Conservation (phyloP, 2,888 invertebrate species). For the Meganola albula region DNA sequence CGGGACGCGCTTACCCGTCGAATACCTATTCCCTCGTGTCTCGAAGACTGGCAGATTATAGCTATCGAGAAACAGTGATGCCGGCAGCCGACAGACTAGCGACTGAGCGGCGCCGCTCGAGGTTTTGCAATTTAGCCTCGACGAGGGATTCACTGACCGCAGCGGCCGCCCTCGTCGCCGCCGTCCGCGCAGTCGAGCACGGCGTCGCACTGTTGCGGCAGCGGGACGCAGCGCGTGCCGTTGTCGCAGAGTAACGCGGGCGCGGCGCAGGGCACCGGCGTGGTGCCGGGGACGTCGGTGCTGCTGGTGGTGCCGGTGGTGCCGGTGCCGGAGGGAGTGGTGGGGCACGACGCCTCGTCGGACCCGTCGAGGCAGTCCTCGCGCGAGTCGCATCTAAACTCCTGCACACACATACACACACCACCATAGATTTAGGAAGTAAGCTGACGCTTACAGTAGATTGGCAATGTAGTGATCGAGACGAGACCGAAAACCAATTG, state of each 20-base stretch:
- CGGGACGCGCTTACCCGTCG: too few species aligned
- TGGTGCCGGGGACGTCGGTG: conserved; percentile 14
- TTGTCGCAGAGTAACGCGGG: conserved; percentile 83
- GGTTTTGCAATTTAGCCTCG: too few species aligned
- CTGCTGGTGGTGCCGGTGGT: conserved; percentile 13
- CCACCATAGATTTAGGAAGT: too few species aligned
- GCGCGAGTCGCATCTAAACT: conserved; percentile 81
- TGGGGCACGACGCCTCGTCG: conserved; percentile 82
- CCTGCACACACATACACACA: conserved; percentile 37
- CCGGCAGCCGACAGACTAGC: background rate
- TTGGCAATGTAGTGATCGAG: too few species aligned
- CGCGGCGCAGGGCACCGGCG: conserved; percentile 47
- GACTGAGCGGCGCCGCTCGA: too few species aligned
- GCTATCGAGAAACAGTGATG: background rate
- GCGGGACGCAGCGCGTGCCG: conserved; percentile 83
- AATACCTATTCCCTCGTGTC: too few species aligned
- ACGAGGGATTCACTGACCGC: conserved; percentile 62
- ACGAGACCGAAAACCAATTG: too few species aligned
- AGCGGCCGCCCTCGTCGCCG: conserved; percentile 87
- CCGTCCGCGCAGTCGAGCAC: conserved; percentile 83
- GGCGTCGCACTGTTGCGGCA: conserved; percentile 85
- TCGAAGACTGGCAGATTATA: too few species aligned
- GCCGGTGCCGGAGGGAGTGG: conserved; percentile 9
- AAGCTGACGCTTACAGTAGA: too few species aligned
- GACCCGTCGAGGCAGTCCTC: conserved; percentile 85